Percentiles rank a stretch among this genome's conserved stretches.
phyloP scores from a whole-genome alignment of 2,888 invertebrate species.

The Eueremaeus valkanovi region DNA sequence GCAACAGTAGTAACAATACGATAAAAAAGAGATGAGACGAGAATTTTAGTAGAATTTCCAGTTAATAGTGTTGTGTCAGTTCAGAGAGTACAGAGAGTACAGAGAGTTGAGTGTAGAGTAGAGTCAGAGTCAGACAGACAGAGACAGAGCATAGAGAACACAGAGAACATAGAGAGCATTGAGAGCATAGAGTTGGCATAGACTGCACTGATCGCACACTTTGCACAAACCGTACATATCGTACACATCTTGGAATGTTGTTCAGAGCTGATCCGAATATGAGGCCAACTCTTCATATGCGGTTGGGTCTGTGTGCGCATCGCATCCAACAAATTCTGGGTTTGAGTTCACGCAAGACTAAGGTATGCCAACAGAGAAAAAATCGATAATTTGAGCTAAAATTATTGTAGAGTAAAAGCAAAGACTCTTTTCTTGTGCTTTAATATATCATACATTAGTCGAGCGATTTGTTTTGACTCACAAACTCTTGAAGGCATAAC shows the following conservation, averaged over 20 bases:
- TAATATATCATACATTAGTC: conserved; percentile 28
- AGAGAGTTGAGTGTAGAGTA: too few species aligned
- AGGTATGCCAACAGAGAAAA: neutral
- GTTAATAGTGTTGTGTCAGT: neutral
- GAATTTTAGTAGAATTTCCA: neutral
- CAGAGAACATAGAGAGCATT: too few species aligned
- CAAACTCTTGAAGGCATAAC: conserved; percentile 24
- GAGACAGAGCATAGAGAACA: neutral
- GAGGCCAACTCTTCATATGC: neutral
- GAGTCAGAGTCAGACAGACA: neutral
- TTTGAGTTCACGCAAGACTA: neutral
- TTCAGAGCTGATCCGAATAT: neutral
- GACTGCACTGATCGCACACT: too few species aligned
- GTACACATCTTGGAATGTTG: neutral
- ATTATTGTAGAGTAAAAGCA: neutral
- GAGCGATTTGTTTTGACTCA: conserved; percentile 22
- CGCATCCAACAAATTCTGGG: too few species aligned
- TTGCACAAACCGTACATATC: too few species aligned
- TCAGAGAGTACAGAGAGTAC: neutral
- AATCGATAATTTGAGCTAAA: conserved; percentile 9
- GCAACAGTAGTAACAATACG: conserved; percentile 19
- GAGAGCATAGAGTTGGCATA: too few species aligned
- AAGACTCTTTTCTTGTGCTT: conserved; percentile 1
- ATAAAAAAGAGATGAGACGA: neutral
- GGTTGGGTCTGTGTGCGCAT: neutral